phyloP scores from a whole-genome alignment of 2,888 invertebrate species.

The Lochmaea crataegi region DNA sequence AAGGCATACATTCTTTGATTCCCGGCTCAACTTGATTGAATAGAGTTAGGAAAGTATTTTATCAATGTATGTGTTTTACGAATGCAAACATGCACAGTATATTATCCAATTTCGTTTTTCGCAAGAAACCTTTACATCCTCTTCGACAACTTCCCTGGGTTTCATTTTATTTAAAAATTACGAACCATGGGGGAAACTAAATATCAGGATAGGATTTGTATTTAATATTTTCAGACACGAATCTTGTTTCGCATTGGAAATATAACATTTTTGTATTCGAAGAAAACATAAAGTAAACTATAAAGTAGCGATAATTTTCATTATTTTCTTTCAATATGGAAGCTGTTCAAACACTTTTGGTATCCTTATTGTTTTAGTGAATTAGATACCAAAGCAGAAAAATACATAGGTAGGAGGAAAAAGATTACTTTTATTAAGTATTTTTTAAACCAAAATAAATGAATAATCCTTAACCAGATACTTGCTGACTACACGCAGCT shows the following conservation, averaged over 20 bases:
- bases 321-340: too few relatives aligned
- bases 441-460: too few relatives aligned
- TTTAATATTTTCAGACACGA: not conserved
- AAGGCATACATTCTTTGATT: not conserved
- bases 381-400: too few relatives aligned
- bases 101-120: not conserved
- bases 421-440: too few relatives aligned
- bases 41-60: not conserved
- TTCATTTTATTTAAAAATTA: not conserved
- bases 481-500: too few relatives aligned
- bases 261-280: too few relatives aligned
- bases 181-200: not conserved
- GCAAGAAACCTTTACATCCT: not conserved
- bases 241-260: not conserved
- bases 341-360: too few relatives aligned
- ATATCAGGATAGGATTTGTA: not conserved
- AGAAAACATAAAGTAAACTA: too few relatives aligned
- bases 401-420: too few relatives aligned
- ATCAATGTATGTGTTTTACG: not conserved
- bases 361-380: too few relatives aligned
- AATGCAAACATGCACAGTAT: not conserved
- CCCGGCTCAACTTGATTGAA: slow-evolving; percentile 1
- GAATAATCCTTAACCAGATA: too few relatives aligned
- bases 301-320: too few relatives aligned
- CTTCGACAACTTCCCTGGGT: not conserved